Conservation (phyloP, 2,797 vertebrate genomes). For the Tadarida brasiliensis region DNA sequence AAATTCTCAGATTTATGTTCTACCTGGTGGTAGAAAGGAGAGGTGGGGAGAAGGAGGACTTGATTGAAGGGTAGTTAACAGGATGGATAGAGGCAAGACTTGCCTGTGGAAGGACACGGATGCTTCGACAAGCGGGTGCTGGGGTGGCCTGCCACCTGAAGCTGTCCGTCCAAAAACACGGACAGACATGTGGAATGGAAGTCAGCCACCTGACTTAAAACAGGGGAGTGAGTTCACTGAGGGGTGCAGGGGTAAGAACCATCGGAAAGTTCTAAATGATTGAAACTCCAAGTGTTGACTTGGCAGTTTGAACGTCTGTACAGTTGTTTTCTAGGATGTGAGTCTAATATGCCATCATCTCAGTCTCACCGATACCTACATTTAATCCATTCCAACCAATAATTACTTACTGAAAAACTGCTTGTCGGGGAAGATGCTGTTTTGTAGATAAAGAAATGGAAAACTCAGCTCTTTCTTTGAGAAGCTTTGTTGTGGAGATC, state of each 20-base stretch:
- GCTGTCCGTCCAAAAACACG: not conserved
- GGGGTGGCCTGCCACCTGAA: not conserved
- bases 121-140: not conserved
- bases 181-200: not conserved
- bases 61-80: not conserved
- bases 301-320: not conserved
- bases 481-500: not conserved
- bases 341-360: not conserved
- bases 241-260: not conserved
- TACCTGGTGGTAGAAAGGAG: not conserved
- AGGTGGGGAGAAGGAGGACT: not conserved
- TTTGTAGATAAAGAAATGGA: not conserved
- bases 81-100: not conserved
- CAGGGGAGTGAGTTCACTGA: not conserved
- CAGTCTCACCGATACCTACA: not conserved
- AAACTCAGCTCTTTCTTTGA: not conserved
- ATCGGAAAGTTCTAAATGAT: not conserved
- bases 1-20: constrained; percentile 11
- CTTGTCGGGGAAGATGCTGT: not conserved
- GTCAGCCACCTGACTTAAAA: not conserved
- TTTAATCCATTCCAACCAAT: not conserved
- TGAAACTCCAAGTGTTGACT: not conserved
- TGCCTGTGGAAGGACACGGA: too few relatives aligned
- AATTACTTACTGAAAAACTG: not conserved
- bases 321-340: not conserved